Base-by-base conservation (phyloP, 2,113 vertebrate genomes). In the Salvelinus namaycush region DNA sequence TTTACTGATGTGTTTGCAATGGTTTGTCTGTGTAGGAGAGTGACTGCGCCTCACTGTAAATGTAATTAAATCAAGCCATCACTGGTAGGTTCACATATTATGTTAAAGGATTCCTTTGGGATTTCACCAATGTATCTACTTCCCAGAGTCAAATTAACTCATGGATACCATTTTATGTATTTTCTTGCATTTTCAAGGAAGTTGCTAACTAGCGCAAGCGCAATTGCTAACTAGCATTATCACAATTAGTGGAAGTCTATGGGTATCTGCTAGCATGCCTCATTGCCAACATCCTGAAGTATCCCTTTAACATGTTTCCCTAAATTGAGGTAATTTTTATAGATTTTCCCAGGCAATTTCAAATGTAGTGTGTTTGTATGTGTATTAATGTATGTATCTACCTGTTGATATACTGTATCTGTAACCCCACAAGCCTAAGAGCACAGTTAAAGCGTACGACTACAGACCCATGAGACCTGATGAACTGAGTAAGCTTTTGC, bases 371-470 rank as follows among this genome's bases (percentile, higher is more conserved):
- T 57, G 44, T 73, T 27, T 70, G 54, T 80, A 12, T 22, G 72
- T 26, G 34, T 67, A 20, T 66, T 18, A 26, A 48, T 20, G 22
- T 77, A 22, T 76, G 26, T 5, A 31, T 6, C 31, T 54, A 27
- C 3, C 12, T 76, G 1, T 70, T 68, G 18, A 34, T 74, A 49
- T 70, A 57, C 7, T 87, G 77, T 89, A 48, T 80, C 74, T 89
- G 59, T 89, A 83, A 44, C 2, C 0, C 39, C 79, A 67, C 73
- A 60, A 98, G 96, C 95, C 96, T 26, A 92, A 95, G 78, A 96
- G 93, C 81, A 97, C 96, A 0, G 97, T 98, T 70, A 95, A 90
- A 82, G 96, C 97, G 51, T 98, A 97, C 60, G 92, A 94, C 88
- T 99, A 98, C 92, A 93, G 90, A 86, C 95, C 97, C 59, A 92